Base-by-base conservation (phyloP, 2,797 vertebrate species). In the Coendou prehensilis region DNA sequence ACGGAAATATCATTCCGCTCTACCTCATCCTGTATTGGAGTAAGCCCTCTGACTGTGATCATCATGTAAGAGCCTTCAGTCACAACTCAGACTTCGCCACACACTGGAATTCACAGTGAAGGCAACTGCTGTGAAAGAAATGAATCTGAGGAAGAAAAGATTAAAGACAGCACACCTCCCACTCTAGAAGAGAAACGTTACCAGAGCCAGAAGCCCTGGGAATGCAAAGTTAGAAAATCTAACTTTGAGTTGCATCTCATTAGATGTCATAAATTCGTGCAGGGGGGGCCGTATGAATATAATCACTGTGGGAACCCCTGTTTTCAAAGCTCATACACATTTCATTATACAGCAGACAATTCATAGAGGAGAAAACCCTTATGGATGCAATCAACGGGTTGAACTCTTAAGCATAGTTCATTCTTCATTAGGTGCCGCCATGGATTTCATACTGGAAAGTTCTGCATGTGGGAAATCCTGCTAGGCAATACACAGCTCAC, bases 321-420 rank as follows among this genome's bases (percentile, higher is more conserved):
- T 15, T 41, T 52, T 1, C 22, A 41, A 59, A 56, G 85, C 88
- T 11, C 28, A 18, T 22, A n/a, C 6, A 52, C 5, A 18, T 6
- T 9, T 63, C 64, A 20, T 18, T 52, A 22, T 18, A 23, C 26
- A 47, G 26, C 22, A 63, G 15, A 50, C n/a, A 63, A 9, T 59
- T 94, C 41, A 64, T 30, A 52, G 41, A 28, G 33, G 57, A 79
- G 57, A 84, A 92, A 87, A 59, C 41, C 81, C 17, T 45, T 18
- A 52, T 1, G 5, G 5, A 14, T 57, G 5, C 22, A 14, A 71
- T 0, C 18, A 6, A 28, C 13, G 0, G 4, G 6, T 59, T 71
- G 78, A 50, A 80, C 52, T 3, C 63, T 33, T 11, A 22, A 56
- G 37, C 64, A 22, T 6, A 14, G 78, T 23, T 64, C 75, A 20